Evolutionary conservation across 2,113 vertebrate species (phyloP), one percentile per base, ranked within the genome.

Genomic region (Oreochromis spilurus): DNA sequence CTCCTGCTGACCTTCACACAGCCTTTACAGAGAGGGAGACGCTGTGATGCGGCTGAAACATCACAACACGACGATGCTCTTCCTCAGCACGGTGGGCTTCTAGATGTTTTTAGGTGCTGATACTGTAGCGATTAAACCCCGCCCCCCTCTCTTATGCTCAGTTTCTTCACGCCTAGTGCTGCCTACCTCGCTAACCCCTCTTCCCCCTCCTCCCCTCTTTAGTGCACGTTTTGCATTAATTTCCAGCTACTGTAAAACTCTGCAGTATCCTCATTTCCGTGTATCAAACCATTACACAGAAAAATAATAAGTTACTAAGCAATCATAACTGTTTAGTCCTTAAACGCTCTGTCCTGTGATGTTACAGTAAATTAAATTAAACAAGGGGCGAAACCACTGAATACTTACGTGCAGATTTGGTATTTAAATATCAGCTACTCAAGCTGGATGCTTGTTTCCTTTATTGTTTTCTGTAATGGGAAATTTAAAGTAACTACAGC

Each of bases 41-140:
- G 65, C 81, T 36, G 86, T 54, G 87, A 83, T 72, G 83, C 53
- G 58, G 84, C 72, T 75, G 87, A 92, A 90, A 83, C 79, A 85
- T 53, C 58, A 19, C 29, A 77, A 72, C 53, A 67, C 3, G 14
- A 57, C 6, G 11, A n/a, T 16, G 58, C 91, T 90, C 82, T 81
- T 93, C 78, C 78, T 93, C 72, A 57, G 81, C 77, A 52, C 88
- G 12, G 85, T 87, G 84, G 88, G 91, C 92, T 93, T 89, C 87
- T 91, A 84, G 92, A 62, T 72, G 79, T 87, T 94, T 81, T 92
- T 92, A 93, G 94, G 93, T 93, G 94, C 92, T 91, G 86, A 92
- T 90, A 89, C 88, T 92, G 92, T 95, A 95, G 93, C 94, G 14
- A 82, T 55, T 65, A 82, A 90, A 54, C 77, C 82, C 79, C 5